A percentile compares a stretch with the other conserved stretches of the same genome.
phyloP scores from a whole-genome alignment of 2,888 invertebrate genomes.

The Saturnia pavonia region DNA sequence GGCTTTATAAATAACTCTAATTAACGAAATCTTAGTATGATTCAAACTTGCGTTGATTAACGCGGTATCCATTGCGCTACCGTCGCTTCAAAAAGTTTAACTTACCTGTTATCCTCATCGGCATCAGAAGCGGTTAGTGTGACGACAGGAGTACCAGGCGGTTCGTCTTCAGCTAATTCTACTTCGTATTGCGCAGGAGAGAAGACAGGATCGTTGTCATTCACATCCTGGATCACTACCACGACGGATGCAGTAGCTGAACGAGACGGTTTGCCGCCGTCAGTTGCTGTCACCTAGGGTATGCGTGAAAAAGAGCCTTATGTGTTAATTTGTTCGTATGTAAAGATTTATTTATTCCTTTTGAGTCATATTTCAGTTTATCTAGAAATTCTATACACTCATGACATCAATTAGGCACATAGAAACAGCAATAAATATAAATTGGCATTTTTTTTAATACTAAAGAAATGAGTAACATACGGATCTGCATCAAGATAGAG shows the following conservation, averaged over 20 bases:
- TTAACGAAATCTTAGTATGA: too few species aligned
- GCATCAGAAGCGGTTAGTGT: constrained; percentile 94
- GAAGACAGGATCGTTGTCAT: constrained; percentile 98
- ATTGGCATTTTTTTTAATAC: too few species aligned
- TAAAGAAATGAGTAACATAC: too few species aligned
- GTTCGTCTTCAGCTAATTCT: constrained; percentile 93
- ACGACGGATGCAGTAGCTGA: constrained; percentile 94
- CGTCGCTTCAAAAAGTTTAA: not conserved
- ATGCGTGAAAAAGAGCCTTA: not conserved
- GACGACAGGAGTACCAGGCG: constrained; percentile 94
- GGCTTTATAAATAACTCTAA: too few species aligned
- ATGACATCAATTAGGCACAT: too few species aligned
- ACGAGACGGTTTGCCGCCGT: constrained; percentile 92
- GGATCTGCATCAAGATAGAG: too few species aligned
- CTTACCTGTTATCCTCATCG: constrained; percentile 89
- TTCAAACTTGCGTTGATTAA: too few species aligned
- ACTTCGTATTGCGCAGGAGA: constrained; percentile 96
- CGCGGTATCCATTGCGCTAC: too few species aligned
- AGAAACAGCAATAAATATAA: too few species aligned
- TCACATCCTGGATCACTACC: constrained; percentile 95
- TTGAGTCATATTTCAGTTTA: not conserved
- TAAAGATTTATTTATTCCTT: not conserved
- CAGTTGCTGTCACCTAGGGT: constrained; percentile 88
- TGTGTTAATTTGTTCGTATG: not conserved
- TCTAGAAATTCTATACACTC: not conserved